Conservation (phyloP, 2,113 vertebrate species). For the Engraulis encrasicolus region DNA sequence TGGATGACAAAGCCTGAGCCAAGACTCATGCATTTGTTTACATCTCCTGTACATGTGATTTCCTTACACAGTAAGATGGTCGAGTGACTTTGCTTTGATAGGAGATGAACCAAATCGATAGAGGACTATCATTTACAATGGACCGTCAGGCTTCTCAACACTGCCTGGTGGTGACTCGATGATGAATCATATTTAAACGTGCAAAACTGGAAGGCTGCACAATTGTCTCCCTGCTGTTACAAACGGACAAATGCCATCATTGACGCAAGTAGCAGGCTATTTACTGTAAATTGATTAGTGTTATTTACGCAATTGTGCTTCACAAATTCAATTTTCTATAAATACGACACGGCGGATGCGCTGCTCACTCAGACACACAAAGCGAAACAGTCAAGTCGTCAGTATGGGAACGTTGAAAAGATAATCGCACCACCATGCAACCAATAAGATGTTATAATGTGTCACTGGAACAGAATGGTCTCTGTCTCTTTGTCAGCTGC, state of each 20-base stretch:
- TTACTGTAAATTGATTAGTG: background rate
- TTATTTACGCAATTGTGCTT: background rate
- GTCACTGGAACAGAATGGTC: background rate
- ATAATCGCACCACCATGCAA: background rate
- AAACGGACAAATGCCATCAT: background rate
- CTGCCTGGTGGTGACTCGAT: background rate
- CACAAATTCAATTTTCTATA: background rate
- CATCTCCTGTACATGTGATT: too few relatives aligned
- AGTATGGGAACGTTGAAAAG: background rate
- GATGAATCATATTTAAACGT: background rate
- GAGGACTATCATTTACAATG: background rate
- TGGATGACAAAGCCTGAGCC: background rate
- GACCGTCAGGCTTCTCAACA: background rate
- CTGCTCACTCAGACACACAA: too few relatives aligned
- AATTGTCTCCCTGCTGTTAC: background rate
- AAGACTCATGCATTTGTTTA: background rate
- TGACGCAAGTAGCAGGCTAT: background rate
- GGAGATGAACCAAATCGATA: background rate
- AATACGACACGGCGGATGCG: background rate
- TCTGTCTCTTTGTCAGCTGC: background rate
- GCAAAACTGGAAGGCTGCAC: too few relatives aligned
- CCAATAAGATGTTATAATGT: background rate
- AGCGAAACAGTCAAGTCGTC: background rate
- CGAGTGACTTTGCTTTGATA: background rate
- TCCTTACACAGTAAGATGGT: background rate